These are phyloP conservation scores for Synanthedon andrenaeformis DNA, from an alignment of 2,888 invertebrate species.

Conservation along the genomic window DNA sequence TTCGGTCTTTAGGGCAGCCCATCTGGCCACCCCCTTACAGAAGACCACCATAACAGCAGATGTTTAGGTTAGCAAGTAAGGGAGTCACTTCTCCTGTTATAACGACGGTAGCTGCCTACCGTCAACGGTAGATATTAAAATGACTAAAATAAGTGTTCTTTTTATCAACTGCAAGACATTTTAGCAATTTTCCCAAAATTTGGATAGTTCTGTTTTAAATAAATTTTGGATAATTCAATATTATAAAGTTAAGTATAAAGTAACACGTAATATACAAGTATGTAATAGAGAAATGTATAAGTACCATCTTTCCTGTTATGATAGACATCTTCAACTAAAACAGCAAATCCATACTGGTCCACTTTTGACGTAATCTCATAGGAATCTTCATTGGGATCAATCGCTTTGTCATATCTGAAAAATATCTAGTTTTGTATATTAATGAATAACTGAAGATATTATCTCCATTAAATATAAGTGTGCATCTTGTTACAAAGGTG, in stretches of 20 bases:
- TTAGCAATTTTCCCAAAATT: background rate
- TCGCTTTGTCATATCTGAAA: slow-evolving; percentile 75
- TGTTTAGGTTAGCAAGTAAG: no score
- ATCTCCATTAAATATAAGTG: background rate
- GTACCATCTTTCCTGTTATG: slow-evolving; percentile 70
- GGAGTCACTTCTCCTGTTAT: no score
- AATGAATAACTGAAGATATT: background rate
- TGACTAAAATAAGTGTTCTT: no score
- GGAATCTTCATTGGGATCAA: slow-evolving; percentile 78
- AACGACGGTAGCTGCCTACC: no score
- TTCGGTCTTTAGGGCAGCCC: no score
- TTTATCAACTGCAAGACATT: no score
- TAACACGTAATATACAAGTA: background rate
- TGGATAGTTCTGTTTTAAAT: background rate
- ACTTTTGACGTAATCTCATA: slow-evolving; percentile 70
- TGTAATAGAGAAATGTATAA: background rate
- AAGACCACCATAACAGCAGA: no score
- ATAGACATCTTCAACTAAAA: slow-evolving; percentile 80
- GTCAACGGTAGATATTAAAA: no score
- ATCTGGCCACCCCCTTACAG: no score
- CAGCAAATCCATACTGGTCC: slow-evolving; percentile 83
- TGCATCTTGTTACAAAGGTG: no score
- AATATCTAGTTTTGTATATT: slow-evolving; percentile 3
- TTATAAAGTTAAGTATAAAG: no score
- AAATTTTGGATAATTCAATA: no score